Evolutionary conservation across 2,113 vertebrate genomes (phyloP).

Genomic region (Oryctolagus cuniculus): DNA sequence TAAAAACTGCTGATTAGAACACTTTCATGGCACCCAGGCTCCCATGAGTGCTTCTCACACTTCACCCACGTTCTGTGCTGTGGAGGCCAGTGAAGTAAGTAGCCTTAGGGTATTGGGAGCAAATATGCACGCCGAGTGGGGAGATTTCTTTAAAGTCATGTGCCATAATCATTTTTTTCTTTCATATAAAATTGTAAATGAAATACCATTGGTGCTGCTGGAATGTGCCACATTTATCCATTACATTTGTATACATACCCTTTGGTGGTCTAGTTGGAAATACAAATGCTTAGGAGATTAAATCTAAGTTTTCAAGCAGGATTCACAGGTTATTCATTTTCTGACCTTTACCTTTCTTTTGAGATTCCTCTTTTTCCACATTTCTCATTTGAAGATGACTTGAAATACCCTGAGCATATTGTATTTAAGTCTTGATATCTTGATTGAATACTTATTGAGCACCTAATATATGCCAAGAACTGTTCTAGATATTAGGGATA

Average conservation of each 20-base stretch:
- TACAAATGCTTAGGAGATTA: neutral
- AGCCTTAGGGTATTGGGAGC: neutral
- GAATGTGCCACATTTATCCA: neutral
- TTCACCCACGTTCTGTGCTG: neutral
- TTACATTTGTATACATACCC: neutral
- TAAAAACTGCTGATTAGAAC: neutral
- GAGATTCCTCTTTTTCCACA: neutral
- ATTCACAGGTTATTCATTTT: neutral
- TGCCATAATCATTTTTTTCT: neutral
- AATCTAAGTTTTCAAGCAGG: neutral
- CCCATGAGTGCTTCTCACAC: neutral
- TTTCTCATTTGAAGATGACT: neutral
- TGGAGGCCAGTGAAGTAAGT: neutral
- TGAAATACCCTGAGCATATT: neutral
- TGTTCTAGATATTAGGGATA: neutral
- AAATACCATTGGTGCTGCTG: neutral
- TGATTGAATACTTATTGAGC: neutral
- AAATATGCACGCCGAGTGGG: neutral
- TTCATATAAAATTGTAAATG: neutral
- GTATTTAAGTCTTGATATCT: constrained; percentile 8
- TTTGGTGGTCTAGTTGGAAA: neutral
- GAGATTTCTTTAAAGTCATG: neutral
- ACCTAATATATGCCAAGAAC: neutral
- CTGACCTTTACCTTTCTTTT: neutral
- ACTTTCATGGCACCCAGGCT: neutral